Conservation (phyloP, 2,797 vertebrate species). For the Pipistrellus pygmaeus region DNA sequence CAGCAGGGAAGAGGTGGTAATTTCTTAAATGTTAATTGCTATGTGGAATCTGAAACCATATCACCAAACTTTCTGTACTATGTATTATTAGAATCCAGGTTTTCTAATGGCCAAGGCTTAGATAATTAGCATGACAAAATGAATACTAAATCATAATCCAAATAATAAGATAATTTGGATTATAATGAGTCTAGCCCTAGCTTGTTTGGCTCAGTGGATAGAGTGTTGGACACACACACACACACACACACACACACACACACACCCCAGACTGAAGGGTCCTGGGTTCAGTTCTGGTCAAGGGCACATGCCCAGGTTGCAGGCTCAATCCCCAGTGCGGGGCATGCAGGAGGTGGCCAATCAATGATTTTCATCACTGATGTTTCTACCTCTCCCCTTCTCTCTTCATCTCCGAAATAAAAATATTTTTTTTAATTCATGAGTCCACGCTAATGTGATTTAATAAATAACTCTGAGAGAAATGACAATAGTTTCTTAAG, state of each 20-base stretch:
- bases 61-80: conserved; percentile 4
- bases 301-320: too few species aligned
- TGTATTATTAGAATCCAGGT: conserved; percentile 27
- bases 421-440: neutral
- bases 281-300: too few species aligned
- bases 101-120: neutral
- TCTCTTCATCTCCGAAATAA: too few species aligned
- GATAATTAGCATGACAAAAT: conserved; percentile 36
- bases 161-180: conserved; percentile 49
- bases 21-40: conserved; percentile 3
- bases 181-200: neutral
- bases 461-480: neutral
- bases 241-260: too few species aligned
- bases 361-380: too few species aligned
- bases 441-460: neutral
- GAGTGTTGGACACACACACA: too few species aligned
- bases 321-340: too few species aligned
- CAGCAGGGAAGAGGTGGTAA: neutral
- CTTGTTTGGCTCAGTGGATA: too few species aligned
- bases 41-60: neutral
- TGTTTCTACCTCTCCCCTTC: too few species aligned
- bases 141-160: conserved; percentile 2
- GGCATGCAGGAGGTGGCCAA: too few species aligned
- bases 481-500: neutral
- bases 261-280: too few species aligned